A percentile compares a stretch with the other conserved stretches of the same genome.
Conservation (phyloP, 2,113 vertebrate species). For the Arothron firmamentum region DNA sequence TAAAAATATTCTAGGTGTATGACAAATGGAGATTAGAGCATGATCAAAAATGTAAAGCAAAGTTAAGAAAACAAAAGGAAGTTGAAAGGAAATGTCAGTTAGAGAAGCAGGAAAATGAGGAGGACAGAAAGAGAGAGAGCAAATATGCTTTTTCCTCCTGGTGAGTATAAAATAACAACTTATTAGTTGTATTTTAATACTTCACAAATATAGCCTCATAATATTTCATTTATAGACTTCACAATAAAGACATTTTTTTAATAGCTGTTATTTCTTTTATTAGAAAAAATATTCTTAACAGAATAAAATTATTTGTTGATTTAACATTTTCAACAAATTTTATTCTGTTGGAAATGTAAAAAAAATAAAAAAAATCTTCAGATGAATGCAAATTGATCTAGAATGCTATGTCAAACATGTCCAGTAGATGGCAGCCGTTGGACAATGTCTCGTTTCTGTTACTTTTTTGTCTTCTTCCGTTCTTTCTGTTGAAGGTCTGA, state of each 20-base stretch:
- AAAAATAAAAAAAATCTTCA: background rate
- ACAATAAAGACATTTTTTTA: background rate
- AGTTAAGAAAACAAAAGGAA: slow-evolving; percentile 75
- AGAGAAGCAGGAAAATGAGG: slow-evolving; percentile 74
- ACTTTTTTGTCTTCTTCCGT: background rate
- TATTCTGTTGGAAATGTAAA: too few relatives aligned
- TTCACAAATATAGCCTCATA: background rate
- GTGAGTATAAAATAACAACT: slow-evolving; percentile 63
- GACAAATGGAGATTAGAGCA: slow-evolving; percentile 88
- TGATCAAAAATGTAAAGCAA: slow-evolving; percentile 75
- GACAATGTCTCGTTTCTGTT: background rate
- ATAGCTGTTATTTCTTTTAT: background rate
- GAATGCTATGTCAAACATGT: too few relatives aligned
- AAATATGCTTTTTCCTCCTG: slow-evolving; percentile 81
- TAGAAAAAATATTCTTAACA: background rate
- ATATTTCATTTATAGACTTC: background rate
- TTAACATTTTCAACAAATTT: too few relatives aligned
- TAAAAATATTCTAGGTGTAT: slow-evolving; percentile 77
- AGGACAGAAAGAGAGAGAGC: slow-evolving; percentile 78
- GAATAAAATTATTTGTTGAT: background rate
- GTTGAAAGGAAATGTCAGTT: slow-evolving; percentile 74
- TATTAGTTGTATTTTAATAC: background rate
- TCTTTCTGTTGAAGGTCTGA: slow-evolving; percentile 73
- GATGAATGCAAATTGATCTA: too few relatives aligned
- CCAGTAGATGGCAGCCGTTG: slow-evolving; percentile 38